Evolutionary conservation across 2,113 vertebrate species (phyloP).

Genomic region (Anarrhichthys ocellatus): DNA sequence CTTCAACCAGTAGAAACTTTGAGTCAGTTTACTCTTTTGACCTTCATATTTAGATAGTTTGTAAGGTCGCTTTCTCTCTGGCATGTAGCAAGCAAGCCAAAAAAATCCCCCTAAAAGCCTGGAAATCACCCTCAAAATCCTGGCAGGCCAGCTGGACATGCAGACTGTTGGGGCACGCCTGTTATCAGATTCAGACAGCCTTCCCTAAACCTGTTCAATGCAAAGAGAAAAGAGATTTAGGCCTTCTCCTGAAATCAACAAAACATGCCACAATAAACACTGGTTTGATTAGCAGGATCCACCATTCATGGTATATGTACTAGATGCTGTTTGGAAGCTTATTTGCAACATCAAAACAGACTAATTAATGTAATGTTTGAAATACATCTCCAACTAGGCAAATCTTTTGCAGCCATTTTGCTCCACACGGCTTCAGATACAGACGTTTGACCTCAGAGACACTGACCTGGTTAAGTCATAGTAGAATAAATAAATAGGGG

Average conservation of each 20-base stretch:
- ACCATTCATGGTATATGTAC: neutral
- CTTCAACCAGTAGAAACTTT: neutral
- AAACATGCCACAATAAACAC: neutral
- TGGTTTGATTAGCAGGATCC: neutral
- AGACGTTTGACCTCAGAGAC: constrained; percentile 59
- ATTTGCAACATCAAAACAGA: neutral
- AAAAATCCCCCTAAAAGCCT: constrained; percentile 73
- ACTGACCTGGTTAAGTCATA: constrained; percentile 60
- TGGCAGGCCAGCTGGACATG: constrained; percentile 65
- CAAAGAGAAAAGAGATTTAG: constrained; percentile 19
- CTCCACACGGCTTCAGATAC: constrained; percentile 23
- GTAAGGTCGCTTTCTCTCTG: constrained; percentile 54
- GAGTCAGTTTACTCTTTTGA: constrained; percentile 21
- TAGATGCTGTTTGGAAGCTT: neutral
- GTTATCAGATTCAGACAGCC: constrained; percentile 50
- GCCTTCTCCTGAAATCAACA: constrained; percentile 9
- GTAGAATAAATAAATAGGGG: constrained; percentile 67
- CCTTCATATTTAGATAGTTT: constrained; percentile 27
- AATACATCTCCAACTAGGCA: neutral
- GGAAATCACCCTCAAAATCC: constrained; percentile 68
- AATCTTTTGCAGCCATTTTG: neutral
- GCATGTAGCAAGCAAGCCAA: constrained; percentile 48
- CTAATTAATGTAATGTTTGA: neutral
- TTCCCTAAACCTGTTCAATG: constrained; percentile 36
- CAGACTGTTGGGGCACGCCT: constrained; percentile 58